Evolutionary conservation across 2,888 invertebrate species (phyloP), one percentile per base, ranked within the genome.

Genomic region (Caenorhabditis macrosperma): DNA sequence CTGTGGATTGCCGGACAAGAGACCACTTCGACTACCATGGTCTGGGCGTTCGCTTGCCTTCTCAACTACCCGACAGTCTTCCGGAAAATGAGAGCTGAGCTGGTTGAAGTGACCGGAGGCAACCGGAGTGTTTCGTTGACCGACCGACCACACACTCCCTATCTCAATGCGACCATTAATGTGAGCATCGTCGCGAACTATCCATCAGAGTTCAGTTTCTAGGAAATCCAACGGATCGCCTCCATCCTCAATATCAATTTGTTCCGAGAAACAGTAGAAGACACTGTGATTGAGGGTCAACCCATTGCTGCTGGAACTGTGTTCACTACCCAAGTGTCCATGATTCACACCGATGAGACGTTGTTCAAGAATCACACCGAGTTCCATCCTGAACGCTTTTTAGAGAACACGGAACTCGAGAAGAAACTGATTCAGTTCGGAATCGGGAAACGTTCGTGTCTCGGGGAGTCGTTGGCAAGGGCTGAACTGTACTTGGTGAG

Each of bases 1-100:
- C 54, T 86, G 10, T 86, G 84, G 84, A 17, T 72, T 0, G 83
- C 86, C 17, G 86, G 86, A 12, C 83, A 85, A 44, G 86, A 86
- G 22, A 86, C 86, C 0, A 84, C 84, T 1, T 67, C 81, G 9
- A 83, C 78, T 6, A 86, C 84, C 4, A 63, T 86, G 17, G 64
- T 64, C n/a, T 83, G 78, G 78, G 83, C 78, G 1, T 63, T 60
- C 30, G 59, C 52, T 3, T 75, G 78, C 20, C 67, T 86, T 61
- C 72, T 85, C 15, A 75, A 76, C 22, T 78, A 83, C 48, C 83
- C 82, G 10, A 80, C 82, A 46, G 81, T 84, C 1, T 50, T 72
- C 17, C 41, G 24, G 22, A 69, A 79, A 26, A 44, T 66, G n/a
- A 50, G 79, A 54, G 59, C 55, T 17, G 83, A 83, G 28, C 61